These are phyloP conservation scores for Campoplex capitator DNA, from an alignment of 2,888 invertebrate genomes.

Conservation along the genomic window DNA sequence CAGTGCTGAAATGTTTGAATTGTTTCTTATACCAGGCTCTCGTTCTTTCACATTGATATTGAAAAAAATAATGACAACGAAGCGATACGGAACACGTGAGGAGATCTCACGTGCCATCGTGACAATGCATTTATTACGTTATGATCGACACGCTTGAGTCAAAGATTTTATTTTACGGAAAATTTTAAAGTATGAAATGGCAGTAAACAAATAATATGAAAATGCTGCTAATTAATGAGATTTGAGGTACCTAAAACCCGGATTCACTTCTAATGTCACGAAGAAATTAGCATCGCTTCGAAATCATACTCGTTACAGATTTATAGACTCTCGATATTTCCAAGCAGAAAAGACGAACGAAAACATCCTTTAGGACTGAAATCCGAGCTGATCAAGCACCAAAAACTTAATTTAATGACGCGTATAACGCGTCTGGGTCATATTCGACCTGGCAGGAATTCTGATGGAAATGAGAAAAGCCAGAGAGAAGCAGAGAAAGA, in stretches of 20 bases:
- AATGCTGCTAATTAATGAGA: background rate
- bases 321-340: conserved; percentile 48
- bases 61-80: background rate
- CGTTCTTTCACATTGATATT: background rate
- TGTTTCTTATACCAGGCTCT: too few relatives aligned
- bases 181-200: background rate
- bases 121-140: conserved; percentile 29
- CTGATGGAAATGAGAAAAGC: conserved; percentile 47
- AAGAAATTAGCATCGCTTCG: conserved; percentile 24
- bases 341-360: background rate
- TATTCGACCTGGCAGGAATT: conserved; percentile 70
- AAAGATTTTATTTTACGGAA: background rate
- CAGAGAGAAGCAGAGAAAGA: conserved; percentile 2
- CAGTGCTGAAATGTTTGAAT: too few relatives aligned
- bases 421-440: conserved; percentile 69
- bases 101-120: background rate
- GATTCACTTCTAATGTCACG: background rate
- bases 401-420: conserved; percentile 80
- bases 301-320: conserved; percentile 40
- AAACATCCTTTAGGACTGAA: conserved; percentile 12
- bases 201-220: conserved; percentile 22
- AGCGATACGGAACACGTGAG: conserved; percentile 4
- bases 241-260: background rate
- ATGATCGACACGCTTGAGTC: conserved; percentile 20
- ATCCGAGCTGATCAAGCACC: conserved; percentile 66